Evolutionary conservation across 2,888 invertebrate genomes (phyloP).

Genomic region (Eristalis tenax): DNA sequence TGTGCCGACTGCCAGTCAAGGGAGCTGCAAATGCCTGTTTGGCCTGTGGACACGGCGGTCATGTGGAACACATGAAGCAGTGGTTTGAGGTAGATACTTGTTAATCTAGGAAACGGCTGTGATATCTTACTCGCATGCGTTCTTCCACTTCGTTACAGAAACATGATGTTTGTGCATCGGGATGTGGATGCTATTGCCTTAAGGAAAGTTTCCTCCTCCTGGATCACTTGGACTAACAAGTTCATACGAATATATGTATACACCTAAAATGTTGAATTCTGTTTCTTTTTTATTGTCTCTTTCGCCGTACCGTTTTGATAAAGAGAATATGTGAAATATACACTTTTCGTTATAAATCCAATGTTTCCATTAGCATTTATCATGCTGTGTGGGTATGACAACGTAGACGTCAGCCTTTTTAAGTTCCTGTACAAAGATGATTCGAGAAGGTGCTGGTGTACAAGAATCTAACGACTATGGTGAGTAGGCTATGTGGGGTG

Average conservation of each 20-base stretch:
- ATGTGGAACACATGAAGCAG: constrained; percentile 90
- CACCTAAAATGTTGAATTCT: neutral
- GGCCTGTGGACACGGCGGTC: constrained; percentile 96
- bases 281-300: neutral
- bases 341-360: neutral
- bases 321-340: neutral
- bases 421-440: too few relatives aligned
- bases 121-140: too few relatives aligned
- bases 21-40: constrained; percentile 93
- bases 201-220: constrained; percentile 84
- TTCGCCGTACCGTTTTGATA: neutral
- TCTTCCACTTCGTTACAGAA: constrained; percentile 79
- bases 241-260: neutral
- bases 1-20: constrained; percentile 93
- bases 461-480: too few relatives aligned
- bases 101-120: neutral
- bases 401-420: too few relatives aligned
- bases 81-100: constrained; percentile 86
- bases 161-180: constrained; percentile 91
- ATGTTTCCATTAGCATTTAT: neutral
- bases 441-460: too few relatives aligned
- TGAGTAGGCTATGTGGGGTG: too few relatives aligned
- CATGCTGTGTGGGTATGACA: too few relatives aligned
- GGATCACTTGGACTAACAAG: constrained; percentile 73
- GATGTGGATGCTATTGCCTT: constrained; percentile 95